These are phyloP conservation scores for Eueremaeus valkanovi DNA, from an alignment of 2,888 invertebrate species.

Conservation along the genomic window DNA sequence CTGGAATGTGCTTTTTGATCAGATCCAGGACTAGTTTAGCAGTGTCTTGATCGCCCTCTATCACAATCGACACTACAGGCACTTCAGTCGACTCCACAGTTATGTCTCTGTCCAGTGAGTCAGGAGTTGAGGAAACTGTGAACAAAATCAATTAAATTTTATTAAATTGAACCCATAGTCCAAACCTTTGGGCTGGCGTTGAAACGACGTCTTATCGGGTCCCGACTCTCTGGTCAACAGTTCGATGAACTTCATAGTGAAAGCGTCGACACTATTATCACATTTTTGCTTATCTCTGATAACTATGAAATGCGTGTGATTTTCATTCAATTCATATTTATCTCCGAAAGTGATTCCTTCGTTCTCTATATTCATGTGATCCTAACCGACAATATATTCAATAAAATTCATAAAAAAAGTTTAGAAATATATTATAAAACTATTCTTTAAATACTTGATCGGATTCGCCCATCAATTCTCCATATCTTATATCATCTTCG, in stretches of 20 bases:
- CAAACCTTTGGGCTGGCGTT: neutral
- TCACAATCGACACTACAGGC: slow-evolving; percentile 52
- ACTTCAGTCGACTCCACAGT: slow-evolving; percentile 46
- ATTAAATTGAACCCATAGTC: neutral
- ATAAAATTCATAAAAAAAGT: neutral
- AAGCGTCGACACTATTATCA: slow-evolving; percentile 8
- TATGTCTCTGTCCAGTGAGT: neutral
- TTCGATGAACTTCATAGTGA: slow-evolving; percentile 33
- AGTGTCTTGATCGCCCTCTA: slow-evolving; percentile 52
- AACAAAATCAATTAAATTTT: neutral
- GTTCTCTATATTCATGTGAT: slow-evolving; percentile 46
- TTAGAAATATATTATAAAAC: too few relatives aligned
- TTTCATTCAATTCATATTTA: slow-evolving; percentile 51
- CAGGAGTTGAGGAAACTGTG: neutral
- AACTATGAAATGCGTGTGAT: slow-evolving; percentile 52
- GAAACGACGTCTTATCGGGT: too few relatives aligned
- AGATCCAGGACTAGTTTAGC: slow-evolving; percentile 51
- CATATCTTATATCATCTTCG: slow-evolving; percentile 44
- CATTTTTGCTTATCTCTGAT: slow-evolving; percentile 48
- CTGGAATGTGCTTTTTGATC: slow-evolving; percentile 52
- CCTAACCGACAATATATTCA: neutral
- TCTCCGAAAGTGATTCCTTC: slow-evolving; percentile 46
- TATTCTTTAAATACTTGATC: slow-evolving; percentile 3
- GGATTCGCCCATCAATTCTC: slow-evolving; percentile 44
- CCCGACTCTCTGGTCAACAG: neutral